Evolutionary conservation across 2,113 vertebrate species (phyloP), one percentile per base, ranked within the genome.

Genomic region (Sisor rabdophorus): DNA sequence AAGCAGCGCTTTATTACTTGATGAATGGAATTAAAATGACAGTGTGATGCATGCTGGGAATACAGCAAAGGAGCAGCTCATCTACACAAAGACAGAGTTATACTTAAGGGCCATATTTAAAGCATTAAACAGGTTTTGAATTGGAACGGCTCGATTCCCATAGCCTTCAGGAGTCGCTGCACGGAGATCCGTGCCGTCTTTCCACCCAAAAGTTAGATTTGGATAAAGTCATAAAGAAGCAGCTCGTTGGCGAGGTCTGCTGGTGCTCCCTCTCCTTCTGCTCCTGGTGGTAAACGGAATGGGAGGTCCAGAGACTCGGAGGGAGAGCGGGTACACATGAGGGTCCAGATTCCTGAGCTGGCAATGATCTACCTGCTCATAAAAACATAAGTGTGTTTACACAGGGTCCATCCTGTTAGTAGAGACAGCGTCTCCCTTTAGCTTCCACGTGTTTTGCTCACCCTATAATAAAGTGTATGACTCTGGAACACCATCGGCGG

Each of bases 381-480:
- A 61, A 79, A 47, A 79, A 74, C 73, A 73, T 6, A 11, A 59
- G 64, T 15, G 58, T 56, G 56, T 71, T 54, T 77, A 79, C 55
- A 76, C 77, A 82, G 76, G 65, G 48, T 63, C 61, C 58, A 79
- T 58, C 22, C 58, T 64, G 63, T 68, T 82, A 79, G 60, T 64
- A 75, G 70, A 77, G 79, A 76, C 72, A 52, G 70, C 44, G 63
- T 74, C 70, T 76, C 78, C 82, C 82, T 85, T 87, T 81, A 81
- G 81, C 82, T 79, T 65, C 84, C 64, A 72, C 69, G 72, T 84
- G 86, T 73, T 77, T 81, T 77, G 82, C 53, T 76, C 82, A 83
- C 81, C 85, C 85, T 82, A 85, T 74, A 80, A 86, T 80, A 87
- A 87, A 53, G 83, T 84, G 87, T 86, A 87, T 82, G 80, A 19